These are phyloP conservation scores for Conistra vaccinii DNA, from an alignment of 2,888 invertebrate genomes.

Conservation along the genomic window DNA sequence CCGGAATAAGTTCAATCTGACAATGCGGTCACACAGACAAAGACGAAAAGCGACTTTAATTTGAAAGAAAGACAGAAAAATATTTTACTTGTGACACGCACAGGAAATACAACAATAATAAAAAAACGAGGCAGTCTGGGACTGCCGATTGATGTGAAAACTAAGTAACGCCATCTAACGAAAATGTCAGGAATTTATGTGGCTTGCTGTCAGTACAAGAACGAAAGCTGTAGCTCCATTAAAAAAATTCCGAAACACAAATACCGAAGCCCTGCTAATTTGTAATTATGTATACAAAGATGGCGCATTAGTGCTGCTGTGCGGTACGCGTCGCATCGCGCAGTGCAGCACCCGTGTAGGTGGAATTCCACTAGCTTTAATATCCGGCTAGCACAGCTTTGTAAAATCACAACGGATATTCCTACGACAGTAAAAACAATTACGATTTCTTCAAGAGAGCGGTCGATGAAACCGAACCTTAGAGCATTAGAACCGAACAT, in stretches of 20 bases:
- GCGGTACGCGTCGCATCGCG: background rate
- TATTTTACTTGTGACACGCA: too few species aligned
- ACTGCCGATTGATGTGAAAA: too few species aligned
- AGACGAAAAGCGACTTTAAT: background rate
- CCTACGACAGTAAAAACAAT: constrained; percentile 9
- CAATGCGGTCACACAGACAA: background rate
- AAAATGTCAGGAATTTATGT: too few species aligned
- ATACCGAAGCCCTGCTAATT: too few species aligned
- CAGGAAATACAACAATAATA: too few species aligned
- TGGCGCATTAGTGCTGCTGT: background rate
- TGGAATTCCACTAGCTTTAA: constrained; percentile 23
- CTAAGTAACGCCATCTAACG: too few species aligned
- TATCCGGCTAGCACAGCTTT: constrained; percentile 5
- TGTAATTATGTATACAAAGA: background rate
- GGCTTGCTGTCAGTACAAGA: too few species aligned
- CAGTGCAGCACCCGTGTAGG: background rate
- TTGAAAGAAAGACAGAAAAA: too few species aligned
- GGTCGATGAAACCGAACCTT: constrained; percentile 8
- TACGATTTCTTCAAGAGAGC: constrained; percentile 18
- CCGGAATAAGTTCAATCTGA: background rate
- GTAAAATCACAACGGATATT: constrained; percentile 9
- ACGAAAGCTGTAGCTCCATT: too few species aligned
- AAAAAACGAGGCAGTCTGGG: too few species aligned
- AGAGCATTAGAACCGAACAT: background rate
- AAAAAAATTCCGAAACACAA: too few species aligned